Base-by-base conservation (phyloP, 2,797 vertebrate genomes). In the Tadarida brasiliensis region DNA sequence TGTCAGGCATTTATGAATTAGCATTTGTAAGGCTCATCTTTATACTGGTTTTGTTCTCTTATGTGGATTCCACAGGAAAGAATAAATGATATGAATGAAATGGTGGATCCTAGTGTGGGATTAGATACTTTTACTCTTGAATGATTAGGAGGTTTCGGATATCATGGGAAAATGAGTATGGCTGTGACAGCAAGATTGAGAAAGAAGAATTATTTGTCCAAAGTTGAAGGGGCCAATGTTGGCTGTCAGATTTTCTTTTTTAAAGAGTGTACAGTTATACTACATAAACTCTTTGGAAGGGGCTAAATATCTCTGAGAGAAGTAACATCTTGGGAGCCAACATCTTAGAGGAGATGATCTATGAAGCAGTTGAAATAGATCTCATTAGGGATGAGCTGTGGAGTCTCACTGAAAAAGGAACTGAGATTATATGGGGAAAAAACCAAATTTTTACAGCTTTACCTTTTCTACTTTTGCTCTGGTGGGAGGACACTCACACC, bases 21-120 rank as follows among this genome's bases (percentile, higher is more conserved):
- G n/a, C 33, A 82, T 67, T 71, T 85, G n/a, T 63, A 93, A 90
- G 80, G 44, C 49, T 93, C 14, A 56, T 39, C 22, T 87, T 94
- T 78, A 47, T 16, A 90, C 19, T 54, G 14, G 63, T 80, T 76
- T 80, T 68, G 67, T 70, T 92, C 59, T 92, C 22, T 33, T 49
- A 90, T n/a, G 87, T 85, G 35, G 16, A 90, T 89, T 91, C 11
- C 57, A 68, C 4, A 83, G 28, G 24, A 47, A 17, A 74, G 35
- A 87, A 35, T 87, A 20, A 90, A 11, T 94, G 54, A 56, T 84
- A 16, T 76, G 47, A 90, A 73, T 80, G 73, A 88, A 94, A 91
- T 74, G 47, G 14, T 57, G 56, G 28, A 87, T 90, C 7, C 24
- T 87, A 39, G 7, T 65, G 10, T 91, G n/a, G 16, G 11, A 57